Evolutionary conservation across 1,140 invertebrate genomes (phyloP).

Genomic region (Lepidurus couesii): DNA sequence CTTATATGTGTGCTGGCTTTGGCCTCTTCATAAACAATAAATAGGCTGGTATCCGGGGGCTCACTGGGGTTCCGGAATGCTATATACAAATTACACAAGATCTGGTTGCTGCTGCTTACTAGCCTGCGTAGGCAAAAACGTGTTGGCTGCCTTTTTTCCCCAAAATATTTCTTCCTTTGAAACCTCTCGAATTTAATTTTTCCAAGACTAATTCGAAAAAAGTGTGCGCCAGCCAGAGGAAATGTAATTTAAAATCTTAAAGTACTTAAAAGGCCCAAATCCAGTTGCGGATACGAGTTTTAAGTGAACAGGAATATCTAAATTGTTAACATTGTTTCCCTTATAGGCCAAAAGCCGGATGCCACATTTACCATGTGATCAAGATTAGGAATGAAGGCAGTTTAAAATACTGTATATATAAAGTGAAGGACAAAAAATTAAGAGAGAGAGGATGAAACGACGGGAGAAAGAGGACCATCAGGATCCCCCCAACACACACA

Average conservation of each 20-base stretch:
- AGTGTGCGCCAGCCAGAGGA: not conserved
- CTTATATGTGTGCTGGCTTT: not conserved
- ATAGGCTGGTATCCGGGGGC: not conserved
- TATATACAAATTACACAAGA: not conserved
- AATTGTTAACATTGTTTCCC: not conserved
- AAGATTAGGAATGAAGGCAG: conserved; percentile 2
- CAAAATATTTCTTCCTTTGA: not conserved
- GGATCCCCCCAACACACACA: not conserved
- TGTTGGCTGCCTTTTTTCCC: not conserved
- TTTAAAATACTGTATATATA: not conserved
- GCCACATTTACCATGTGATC: conserved; percentile 21
- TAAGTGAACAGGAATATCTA: not conserved
- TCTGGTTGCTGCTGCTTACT: not conserved
- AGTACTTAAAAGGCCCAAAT: not conserved
- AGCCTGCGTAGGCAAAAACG: not conserved
- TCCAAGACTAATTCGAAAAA: not conserved
- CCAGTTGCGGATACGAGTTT: not conserved
- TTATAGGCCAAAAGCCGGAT: conserved; percentile 21
- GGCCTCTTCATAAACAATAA: conserved; percentile 1
- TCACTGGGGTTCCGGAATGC: not conserved
- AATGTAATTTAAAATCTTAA: too few relatives aligned
- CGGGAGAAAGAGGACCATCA: not conserved
- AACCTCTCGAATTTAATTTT: not conserved
- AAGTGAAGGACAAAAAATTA: not conserved
- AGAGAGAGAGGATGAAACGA: not conserved